These are phyloP conservation scores for Notamacropus eugenii DNA, from an alignment of 2,797 vertebrate species.

Conservation along the genomic window DNA sequence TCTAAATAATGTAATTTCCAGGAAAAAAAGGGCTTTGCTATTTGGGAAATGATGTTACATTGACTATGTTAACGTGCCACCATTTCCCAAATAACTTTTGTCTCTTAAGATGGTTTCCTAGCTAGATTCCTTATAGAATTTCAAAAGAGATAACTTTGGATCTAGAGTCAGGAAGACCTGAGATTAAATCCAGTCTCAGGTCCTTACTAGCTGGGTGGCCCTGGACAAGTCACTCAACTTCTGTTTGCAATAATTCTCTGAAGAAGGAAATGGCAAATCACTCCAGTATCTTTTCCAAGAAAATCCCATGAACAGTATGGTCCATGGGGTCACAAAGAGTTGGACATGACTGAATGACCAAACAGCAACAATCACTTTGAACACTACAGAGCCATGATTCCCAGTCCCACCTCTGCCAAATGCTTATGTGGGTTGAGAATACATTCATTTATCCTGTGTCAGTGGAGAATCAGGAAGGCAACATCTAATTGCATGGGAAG, in stretches of 20 bases:
- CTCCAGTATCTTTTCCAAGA: neutral
- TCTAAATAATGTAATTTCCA: constrained; percentile 48
- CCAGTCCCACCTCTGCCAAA: neutral
- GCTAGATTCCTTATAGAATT: neutral
- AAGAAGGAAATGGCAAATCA: neutral
- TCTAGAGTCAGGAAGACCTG: no score
- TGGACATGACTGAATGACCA: neutral
- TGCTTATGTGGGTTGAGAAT: neutral
- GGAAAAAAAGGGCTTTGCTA: constrained; percentile 19
- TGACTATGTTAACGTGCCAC: neutral
- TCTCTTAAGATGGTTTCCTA: constrained; percentile 13
- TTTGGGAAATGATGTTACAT: neutral
- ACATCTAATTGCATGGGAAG: neutral
- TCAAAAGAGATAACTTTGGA: no score
- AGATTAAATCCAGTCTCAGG: no score
- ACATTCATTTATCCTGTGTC: neutral
- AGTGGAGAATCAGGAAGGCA: neutral
- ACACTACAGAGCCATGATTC: neutral
- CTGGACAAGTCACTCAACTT: neutral
- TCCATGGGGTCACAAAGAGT: neutral
- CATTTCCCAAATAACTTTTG: neutral
- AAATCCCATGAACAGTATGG: no score
- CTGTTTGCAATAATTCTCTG: neutral
- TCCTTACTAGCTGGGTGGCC: no score
- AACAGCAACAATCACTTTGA: neutral